These are phyloP conservation scores for Eospalax fontanierii DNA, from an alignment of 2,797 vertebrate genomes.

Conservation along the genomic window DNA sequence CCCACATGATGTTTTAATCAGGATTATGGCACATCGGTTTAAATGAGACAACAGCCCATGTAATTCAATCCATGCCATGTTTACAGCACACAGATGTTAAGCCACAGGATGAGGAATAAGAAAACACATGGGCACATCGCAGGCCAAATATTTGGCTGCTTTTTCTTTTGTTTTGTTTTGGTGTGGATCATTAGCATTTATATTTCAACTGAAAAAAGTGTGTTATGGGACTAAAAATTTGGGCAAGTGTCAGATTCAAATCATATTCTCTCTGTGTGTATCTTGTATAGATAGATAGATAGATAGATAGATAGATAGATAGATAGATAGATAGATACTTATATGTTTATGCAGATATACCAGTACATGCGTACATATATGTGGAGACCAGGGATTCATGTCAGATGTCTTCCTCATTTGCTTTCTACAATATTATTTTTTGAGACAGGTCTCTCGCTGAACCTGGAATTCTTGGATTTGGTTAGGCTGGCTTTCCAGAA, in stretches of 20 bases:
- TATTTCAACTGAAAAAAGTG: conserved; percentile 1
- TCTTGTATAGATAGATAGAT: too few relatives aligned
- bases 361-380: neutral
- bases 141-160: neutral
- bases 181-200: conserved; percentile 44
- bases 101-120: neutral
- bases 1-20: conserved; percentile 86
- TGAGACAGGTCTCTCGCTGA: too few relatives aligned
- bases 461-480: too few relatives aligned
- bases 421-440: too few relatives aligned
- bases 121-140: neutral
- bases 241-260: neutral
- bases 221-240: neutral
- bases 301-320: too few relatives aligned
- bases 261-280: neutral
- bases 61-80: conserved; percentile 80
- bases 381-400: neutral
- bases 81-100: conserved; percentile 80
- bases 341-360: too few relatives aligned
- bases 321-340: too few relatives aligned
- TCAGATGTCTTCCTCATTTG: too few relatives aligned
- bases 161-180: neutral
- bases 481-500: neutral
- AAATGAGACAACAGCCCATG: conserved; percentile 81
- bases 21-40: conserved; percentile 83